Conservation (phyloP, 2,797 vertebrate genomes). For the Hippocampus kuda region DNA sequence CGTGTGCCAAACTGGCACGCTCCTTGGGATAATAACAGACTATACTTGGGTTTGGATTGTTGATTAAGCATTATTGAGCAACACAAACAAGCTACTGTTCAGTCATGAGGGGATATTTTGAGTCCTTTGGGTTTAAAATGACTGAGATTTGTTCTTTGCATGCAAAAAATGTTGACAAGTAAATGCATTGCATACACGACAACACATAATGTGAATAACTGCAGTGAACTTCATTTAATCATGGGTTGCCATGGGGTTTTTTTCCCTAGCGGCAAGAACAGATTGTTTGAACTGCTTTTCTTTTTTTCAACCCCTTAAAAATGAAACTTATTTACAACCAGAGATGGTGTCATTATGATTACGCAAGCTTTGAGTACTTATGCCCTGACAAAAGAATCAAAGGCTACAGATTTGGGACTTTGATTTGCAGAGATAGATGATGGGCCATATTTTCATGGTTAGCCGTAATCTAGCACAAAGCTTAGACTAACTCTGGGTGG, state of each 20-base stretch:
- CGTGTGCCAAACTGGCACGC: slow-evolving; percentile 52
- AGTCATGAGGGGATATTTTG: slow-evolving; percentile 35
- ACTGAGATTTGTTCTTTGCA: slow-evolving; percentile 15
- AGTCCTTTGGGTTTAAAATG: slow-evolving; percentile 14
- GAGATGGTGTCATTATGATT: not conserved
- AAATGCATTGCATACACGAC: slow-evolving; percentile 18
- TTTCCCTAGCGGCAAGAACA: not conserved
- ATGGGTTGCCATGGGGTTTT: slow-evolving; percentile 4
- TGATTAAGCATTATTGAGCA: slow-evolving; percentile 66
- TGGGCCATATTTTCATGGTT: too few relatives aligned
- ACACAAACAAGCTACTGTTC: slow-evolving; percentile 69
- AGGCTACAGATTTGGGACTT: too few relatives aligned
- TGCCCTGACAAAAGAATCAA: not conserved
- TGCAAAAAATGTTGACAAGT: slow-evolving; percentile 20
- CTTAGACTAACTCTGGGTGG: too few relatives aligned
- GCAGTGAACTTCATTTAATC: slow-evolving; percentile 23
- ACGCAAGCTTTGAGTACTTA: not conserved
- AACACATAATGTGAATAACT: slow-evolving; percentile 20
- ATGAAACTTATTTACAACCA: not conserved
- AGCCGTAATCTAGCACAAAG: too few relatives aligned
- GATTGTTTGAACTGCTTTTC: not conserved
- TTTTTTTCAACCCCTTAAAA: not conserved
- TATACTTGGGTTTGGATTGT: slow-evolving; percentile 56
- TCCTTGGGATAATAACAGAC: slow-evolving; percentile 56
- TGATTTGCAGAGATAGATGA: too few relatives aligned